phyloP scores from a whole-genome alignment of 1,140 invertebrate species.

The Metaphire vulgaris region DNA sequence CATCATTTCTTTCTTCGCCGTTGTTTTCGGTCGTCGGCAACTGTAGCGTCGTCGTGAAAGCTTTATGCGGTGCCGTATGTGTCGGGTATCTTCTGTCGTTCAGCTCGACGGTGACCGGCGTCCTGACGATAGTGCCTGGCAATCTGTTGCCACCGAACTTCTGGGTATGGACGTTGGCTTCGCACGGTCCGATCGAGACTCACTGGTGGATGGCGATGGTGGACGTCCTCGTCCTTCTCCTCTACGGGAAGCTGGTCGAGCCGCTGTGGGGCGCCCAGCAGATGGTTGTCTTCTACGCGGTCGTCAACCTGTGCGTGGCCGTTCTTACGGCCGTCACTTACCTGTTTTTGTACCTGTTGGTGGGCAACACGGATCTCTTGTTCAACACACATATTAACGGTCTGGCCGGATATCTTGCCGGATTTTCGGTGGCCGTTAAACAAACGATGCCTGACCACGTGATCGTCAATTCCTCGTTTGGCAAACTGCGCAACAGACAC shows the following conservation, averaged over 20 bases:
- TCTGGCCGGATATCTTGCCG: slow-evolving; percentile 54
- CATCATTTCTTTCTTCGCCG: background rate
- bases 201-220: slow-evolving; percentile 88
- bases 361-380: slow-evolving; percentile 73
- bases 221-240: slow-evolving; percentile 79
- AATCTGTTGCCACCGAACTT: slow-evolving; percentile 83
- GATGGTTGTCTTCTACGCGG: slow-evolving; percentile 86
- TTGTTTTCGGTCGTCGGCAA: background rate
- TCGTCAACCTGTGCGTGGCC: slow-evolving; percentile 82
- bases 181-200: slow-evolving; percentile 86
- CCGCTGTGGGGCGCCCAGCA: slow-evolving; percentile 91
- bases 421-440: slow-evolving; percentile 82
- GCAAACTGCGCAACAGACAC: slow-evolving; percentile 75
- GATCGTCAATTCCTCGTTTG: slow-evolving; percentile 74
- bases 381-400: slow-evolving; percentile 90
- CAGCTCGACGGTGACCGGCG: slow-evolving; percentile 65
- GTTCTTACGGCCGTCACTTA: slow-evolving; percentile 74
- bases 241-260: slow-evolving; percentile 90
- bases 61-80: slow-evolving; percentile 74
- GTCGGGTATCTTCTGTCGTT: slow-evolving; percentile 83
- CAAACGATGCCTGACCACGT: slow-evolving; percentile 97
- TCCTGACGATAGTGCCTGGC: slow-evolving; percentile 82
- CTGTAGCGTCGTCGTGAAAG: slow-evolving; percentile 71
- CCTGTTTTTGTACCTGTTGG: slow-evolving; percentile 78
- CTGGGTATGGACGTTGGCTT: slow-evolving; percentile 89